Evolutionary conservation across 2,797 vertebrate genomes (phyloP).

Genomic region (Cygnus olor): DNA sequence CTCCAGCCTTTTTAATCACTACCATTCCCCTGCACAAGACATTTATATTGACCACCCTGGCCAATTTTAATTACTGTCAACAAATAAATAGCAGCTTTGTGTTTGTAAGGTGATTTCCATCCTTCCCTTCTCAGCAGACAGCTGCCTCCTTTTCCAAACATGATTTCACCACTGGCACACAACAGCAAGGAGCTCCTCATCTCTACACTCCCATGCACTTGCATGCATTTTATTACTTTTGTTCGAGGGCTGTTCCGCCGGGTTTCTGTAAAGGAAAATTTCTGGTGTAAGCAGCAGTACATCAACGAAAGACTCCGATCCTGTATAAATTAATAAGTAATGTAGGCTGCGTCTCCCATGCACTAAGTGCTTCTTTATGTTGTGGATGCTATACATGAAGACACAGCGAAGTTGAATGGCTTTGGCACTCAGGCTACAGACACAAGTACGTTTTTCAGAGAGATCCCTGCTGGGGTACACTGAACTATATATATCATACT

Average conservation of each 20-base stretch:
- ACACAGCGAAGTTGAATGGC: slow-evolving; percentile 10
- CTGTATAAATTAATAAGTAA: slow-evolving; percentile 35
- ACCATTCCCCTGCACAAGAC: fast-evolving
- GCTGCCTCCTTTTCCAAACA: background rate
- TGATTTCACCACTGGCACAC: background rate
- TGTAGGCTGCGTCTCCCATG: background rate
- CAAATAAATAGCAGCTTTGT: background rate
- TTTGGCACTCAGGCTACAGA: background rate
- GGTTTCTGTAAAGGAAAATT: background rate
- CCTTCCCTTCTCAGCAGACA: background rate
- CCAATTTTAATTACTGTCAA: background rate
- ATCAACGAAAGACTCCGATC: background rate
- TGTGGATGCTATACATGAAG: background rate
- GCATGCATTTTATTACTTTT: background rate
- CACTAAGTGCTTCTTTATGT: slow-evolving; percentile 4
- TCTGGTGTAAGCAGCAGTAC: background rate
- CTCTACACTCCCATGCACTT: background rate
- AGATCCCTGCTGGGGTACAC: background rate
- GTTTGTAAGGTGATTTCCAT: background rate
- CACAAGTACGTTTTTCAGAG: background rate
- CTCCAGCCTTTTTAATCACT: background rate
- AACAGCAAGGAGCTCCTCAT: background rate
- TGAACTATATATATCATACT: background rate
- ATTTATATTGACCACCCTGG: background rate
- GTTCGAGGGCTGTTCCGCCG: background rate